These are phyloP conservation scores for Enteromius trimaculatus DNA, from an alignment of 2,797 vertebrate species.

Conservation along the genomic window DNA sequence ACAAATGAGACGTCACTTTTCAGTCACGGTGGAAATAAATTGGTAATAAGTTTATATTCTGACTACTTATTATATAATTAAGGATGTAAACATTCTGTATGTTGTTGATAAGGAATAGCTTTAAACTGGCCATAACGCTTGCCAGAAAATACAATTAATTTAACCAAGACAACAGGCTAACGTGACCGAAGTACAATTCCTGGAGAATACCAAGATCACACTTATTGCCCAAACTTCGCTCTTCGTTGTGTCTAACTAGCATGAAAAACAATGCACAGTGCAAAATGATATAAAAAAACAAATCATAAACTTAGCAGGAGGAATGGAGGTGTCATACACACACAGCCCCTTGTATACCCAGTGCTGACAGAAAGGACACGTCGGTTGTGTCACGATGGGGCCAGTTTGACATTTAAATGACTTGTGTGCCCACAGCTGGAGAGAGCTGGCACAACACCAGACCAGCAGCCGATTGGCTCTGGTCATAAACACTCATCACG, in stretches of 20 bases:
- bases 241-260: background rate
- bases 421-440: constrained; percentile 50
- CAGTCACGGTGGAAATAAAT: background rate
- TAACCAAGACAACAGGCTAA: background rate
- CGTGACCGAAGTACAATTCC: background rate
- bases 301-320: background rate
- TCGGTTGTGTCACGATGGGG: background rate
- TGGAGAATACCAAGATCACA: background rate
- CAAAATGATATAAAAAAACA: background rate
- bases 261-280: background rate
- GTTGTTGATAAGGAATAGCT: background rate
- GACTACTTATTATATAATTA: background rate
- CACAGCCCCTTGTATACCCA: background rate
- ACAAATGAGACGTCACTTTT: background rate
- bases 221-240: background rate
- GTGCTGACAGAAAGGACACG: constrained; percentile 15
- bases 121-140: background rate
- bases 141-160: background rate
- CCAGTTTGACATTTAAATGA: constrained; percentile 56
- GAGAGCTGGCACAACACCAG: constrained; percentile 22
- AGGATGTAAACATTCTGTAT: background rate
- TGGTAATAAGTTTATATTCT: constrained; percentile 6
- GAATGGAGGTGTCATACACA: background rate
- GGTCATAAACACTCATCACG: constrained; percentile 25
- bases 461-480: background rate